Base-by-base conservation (phyloP, 2,113 vertebrate species). In the Suricata suricatta region DNA sequence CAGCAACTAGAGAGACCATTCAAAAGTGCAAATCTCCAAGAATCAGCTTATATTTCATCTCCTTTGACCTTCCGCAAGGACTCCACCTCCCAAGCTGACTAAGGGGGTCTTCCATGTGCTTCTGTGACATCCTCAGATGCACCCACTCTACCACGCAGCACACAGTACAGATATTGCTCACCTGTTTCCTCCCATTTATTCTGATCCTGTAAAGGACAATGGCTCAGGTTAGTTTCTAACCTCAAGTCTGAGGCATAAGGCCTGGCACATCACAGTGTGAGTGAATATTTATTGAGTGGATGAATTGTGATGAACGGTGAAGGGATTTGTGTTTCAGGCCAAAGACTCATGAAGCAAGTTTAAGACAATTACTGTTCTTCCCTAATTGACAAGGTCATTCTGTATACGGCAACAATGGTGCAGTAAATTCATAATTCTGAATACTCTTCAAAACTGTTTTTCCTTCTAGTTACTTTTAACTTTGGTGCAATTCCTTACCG, bases 401-500 rank as follows among this genome's bases (percentile, higher is more conserved):
- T 93, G 38, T 95, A 90, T 25, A 19, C 27, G 31, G 35, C 74
- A 63, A 50, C 21, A 64, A 7, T 86, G 79, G 82, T 19, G 50
- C 16, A 90, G 52, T n/a, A 21, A 87, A 41, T 90, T 87, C 69
- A 72, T 71, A 87, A 95, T 92, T 97, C 89, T 72, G 44, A 90
- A 74, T 25, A 25, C 13, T 44, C 35, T 95, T 82, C 80, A 71
- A 64, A 27, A 41, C 50, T 35, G 3, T 69, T 89, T 76, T 27
- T 97, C 38, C 86, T 81, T 90, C 60, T 90, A 77, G 60, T 81
- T 60, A 87, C 41, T 82, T 31, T 77, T 86, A 90, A 86, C 80
- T 60, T 96, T 89, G 38, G 41, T 83, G 31, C 13, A 83, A 38
- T 17, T 96, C 66, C 74, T 97, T 95, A 76, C 72, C 52, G 50